Percentiles rank a stretch among this genome's conserved stretches.
Evolutionary conservation across 2,113 vertebrate species (phyloP).

Genomic region (Semnornis frantzii): DNA sequence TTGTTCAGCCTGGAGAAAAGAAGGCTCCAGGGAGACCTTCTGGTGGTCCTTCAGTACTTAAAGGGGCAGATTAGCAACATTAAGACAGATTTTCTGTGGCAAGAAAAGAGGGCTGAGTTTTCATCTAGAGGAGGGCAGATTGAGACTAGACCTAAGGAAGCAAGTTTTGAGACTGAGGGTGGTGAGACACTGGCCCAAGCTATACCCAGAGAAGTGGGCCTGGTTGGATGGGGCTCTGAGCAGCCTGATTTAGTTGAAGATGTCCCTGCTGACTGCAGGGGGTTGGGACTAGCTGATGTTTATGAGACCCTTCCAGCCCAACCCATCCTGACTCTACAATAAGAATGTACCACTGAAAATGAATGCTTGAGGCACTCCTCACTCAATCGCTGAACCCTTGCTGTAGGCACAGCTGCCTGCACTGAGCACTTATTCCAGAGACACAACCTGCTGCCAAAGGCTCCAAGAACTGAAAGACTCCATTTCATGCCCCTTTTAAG

Average conservation of each 20-base stretch:
- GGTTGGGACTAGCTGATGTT: background rate
- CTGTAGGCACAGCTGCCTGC: background rate
- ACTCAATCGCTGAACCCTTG: rapidly evolving
- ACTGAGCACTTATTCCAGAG: background rate
- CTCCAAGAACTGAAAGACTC: background rate
- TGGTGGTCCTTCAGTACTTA: background rate
- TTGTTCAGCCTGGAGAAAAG: background rate
- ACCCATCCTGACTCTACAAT: background rate
- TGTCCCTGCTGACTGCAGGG: background rate
- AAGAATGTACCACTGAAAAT: background rate
- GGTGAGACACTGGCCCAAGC: background rate
- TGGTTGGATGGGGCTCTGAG: background rate
- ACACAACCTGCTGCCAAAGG: background rate
- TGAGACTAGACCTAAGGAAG: background rate
- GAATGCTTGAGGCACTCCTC: background rate
- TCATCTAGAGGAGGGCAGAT: background rate
- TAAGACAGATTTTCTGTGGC: background rate
- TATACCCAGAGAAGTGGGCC: background rate
- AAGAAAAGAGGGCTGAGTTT: background rate
- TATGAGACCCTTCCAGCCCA: background rate
- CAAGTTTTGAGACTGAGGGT: background rate
- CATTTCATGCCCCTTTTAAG: background rate
- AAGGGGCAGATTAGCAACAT: background rate
- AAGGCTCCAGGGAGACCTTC: background rate
- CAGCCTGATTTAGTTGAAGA: background rate